phyloP scores from a whole-genome alignment of 2,888 invertebrate species.

The Gymnocheta viridis region DNA sequence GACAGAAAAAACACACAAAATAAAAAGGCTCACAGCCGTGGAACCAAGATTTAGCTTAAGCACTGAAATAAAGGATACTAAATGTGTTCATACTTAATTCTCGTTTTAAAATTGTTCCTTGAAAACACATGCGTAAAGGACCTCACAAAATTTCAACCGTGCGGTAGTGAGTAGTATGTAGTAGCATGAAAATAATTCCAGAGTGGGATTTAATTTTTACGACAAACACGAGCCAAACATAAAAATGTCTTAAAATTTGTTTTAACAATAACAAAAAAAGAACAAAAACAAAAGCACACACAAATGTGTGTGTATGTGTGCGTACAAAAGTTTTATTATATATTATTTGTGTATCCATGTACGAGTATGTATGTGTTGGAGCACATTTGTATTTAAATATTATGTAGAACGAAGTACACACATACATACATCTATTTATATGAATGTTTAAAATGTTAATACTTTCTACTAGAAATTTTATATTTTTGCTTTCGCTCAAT shows the following conservation, averaged over 20 bases:
- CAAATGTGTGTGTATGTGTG: background rate
- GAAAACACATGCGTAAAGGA: constrained; percentile 61
- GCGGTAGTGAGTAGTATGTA: too few species aligned
- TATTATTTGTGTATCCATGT: background rate
- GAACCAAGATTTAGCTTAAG: background rate
- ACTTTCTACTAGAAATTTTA: background rate
- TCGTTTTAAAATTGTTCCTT: constrained; percentile 32
- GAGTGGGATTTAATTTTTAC: constrained; percentile 66
- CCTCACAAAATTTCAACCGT: constrained; percentile 44
- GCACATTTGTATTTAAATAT: constrained; percentile 1
- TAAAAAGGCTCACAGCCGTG: constrained; percentile 7
- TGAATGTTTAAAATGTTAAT: background rate
- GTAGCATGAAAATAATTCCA: constrained; percentile 6
- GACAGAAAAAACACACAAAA: background rate
- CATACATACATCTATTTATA: too few species aligned
- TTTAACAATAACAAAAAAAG: constrained; percentile 50
- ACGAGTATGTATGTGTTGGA: background rate
- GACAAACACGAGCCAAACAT: constrained; percentile 68
- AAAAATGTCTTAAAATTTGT: constrained; percentile 57
- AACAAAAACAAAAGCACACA: constrained; percentile 16
- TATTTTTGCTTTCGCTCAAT: constrained; percentile 25
- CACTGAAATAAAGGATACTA: constrained; percentile 54
- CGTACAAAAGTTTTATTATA: background rate
- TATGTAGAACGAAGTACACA: background rate
- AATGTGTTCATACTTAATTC: constrained; percentile 45